Base-by-base conservation (phyloP, 1,140 invertebrate species). In the Leptonema lineaticorne region DNA sequence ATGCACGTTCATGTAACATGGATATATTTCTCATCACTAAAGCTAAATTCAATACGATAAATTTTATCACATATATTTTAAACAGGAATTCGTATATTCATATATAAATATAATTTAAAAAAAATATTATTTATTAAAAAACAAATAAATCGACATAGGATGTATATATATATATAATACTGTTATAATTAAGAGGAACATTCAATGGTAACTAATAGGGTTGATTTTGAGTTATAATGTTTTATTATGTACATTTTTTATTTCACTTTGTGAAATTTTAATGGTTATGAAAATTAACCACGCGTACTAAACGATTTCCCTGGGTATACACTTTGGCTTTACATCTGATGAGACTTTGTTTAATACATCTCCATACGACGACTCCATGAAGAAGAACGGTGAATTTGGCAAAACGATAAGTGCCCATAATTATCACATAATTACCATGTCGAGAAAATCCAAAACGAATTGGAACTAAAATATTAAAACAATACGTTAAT, bases 261-360 rank as follows among this genome's bases (percentile, higher is more conserved):
- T 53, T 53, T 2, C 27, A 53, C 50, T 24, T 20, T 45, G n/a
- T 62, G n/a, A n/a, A n/a, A n/a, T n/a, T n/a, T 62, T 26, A 62
- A 30, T 64, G 62, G 41, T 64, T 64, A 26, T 64, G 62, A n/a
- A 24, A 64, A 26, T 64, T 64, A 14, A 64, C 62, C 9, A 64
- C 26, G n/a, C 41, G 41, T 9, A 64, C 20, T 27, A 64, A 26
- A 20, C 46, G 24, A 20, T 66, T 58, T 20, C 56, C 64, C 16
- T 33, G 45, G 0, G 64, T 66, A 22, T 66, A 66, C 5, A 66
- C 53, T 48, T 66, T 66, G 18, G 64, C 64, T 18, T 45, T 66
- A 26, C 64, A 66, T 7, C 46, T 50, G 24, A 33, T 56, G 11
- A 56, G 22, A 27, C 64, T 66, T 46, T 66, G 64, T 28, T 58